Base-by-base conservation (phyloP, 2,797 vertebrate species). In the Hapalemur alaotrensis region DNA sequence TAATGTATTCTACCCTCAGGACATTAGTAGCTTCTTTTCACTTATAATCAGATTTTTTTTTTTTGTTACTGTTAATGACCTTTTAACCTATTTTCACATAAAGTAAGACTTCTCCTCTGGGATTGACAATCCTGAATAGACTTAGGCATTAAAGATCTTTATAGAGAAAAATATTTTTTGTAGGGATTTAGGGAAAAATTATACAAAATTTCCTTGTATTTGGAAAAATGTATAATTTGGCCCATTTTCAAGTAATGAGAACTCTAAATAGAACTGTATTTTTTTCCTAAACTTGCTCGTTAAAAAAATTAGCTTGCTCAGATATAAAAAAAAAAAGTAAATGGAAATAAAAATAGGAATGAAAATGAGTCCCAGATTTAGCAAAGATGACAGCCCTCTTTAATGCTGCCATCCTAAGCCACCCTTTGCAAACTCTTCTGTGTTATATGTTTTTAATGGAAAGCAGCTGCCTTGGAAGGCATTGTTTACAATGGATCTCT, bases 11-110 rank as follows among this genome's bases (percentile, higher is more conserved):
- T 97, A 93, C 89, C 97, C 96, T 91, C 80, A 96, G 96, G 97
- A 97, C 75, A 93, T 82, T 87, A 97, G 93, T 84, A 89, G 82
- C 65, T 95, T 89, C 89, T 94, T 96, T 97, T 96, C 82, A 91
- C 80, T 97, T 97, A 94, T 83, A 89, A 96, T 97, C 94, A 87
- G 91, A 63, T 88, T 93, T 92, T 91, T 38, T 91, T 38, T 70
- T 14, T 89, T 17, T 9, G 70, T 84, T 73, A 59, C 81, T 73
- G 22, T 81, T 95, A 97, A 92, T 93, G 89, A 96, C 93, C 96
- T 97, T 98, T 97, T 97, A 97, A 98, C 96, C 97, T 95, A 98
- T 97, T 97, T 98, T 97, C 80, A 91, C 28, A 73, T 83, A 96
- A 97, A 97, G 81, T 97, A 91, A 98, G 91, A 96, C 54, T 93